These are phyloP conservation scores for Spodoptera littoralis DNA, from an alignment of 2,888 invertebrate genomes.

Conservation along the genomic window DNA sequence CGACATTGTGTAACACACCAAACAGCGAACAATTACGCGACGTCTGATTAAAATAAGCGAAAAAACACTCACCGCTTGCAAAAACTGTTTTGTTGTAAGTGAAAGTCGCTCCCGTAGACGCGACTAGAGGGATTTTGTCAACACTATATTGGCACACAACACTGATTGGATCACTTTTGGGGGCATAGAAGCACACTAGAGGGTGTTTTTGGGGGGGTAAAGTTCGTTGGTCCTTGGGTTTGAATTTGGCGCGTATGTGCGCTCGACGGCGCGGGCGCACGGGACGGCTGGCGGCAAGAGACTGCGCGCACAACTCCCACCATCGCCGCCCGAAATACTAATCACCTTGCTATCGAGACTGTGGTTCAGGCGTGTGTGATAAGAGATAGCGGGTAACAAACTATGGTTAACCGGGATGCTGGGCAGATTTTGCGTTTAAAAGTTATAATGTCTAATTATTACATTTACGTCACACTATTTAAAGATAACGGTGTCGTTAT, in stretches of 20 bases:
- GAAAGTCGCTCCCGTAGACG: slow-evolving; percentile 71
- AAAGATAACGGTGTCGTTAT: too few relatives aligned
- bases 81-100: slow-evolving; percentile 74
- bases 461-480: too few relatives aligned
- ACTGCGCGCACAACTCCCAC: slow-evolving; percentile 84
- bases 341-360: slow-evolving; percentile 86
- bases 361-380: slow-evolving; percentile 66
- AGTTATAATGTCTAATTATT: neutral
- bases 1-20: slow-evolving; percentile 71
- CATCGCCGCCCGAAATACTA: slow-evolving; percentile 82
- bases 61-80: slow-evolving; percentile 83
- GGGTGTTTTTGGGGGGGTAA: slow-evolving; percentile 60
- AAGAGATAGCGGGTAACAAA: slow-evolving; percentile 65
- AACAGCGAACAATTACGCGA: slow-evolving; percentile 72
- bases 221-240: slow-evolving; percentile 56
- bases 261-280: slow-evolving; percentile 77
- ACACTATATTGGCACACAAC: slow-evolving; percentile 78
- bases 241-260: slow-evolving; percentile 77
- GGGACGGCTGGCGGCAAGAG: slow-evolving; percentile 81
- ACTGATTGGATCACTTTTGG: slow-evolving; percentile 74
- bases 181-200: slow-evolving; percentile 73
- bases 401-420: neutral
- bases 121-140: slow-evolving; percentile 65
- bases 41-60: slow-evolving; percentile 76
- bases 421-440: neutral